Evolutionary conservation across 1,140 invertebrate genomes (phyloP), one percentile per base, ranked within the genome.

Genomic region (Notospermus geniculatus): DNA sequence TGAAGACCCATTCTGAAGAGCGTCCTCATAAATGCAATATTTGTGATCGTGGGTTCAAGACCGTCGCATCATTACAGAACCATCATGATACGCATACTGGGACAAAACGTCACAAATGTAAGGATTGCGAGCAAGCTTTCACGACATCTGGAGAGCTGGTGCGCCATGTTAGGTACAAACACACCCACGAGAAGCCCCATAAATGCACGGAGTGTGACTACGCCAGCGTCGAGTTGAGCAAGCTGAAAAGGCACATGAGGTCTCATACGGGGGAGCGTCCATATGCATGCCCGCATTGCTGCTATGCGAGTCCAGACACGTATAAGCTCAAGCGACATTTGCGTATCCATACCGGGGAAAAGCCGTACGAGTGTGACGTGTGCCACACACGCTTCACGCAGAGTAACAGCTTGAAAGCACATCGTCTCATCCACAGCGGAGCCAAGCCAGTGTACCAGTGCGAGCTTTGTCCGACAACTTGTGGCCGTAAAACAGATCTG

Each of bases 21-120:
- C 83, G 93, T 25, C 93, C 95, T 0, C 93, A 95, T 76, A 96
- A 95, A 76, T 98, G 93, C 79, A 89, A 88, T 52, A 91, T 97
- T 23, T 98, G 95, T 81, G 92, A 95, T 70, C 85, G 93, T 53
- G 93, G 93, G 5, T 98, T 98, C 75, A 98, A 97, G 82, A 95
- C 95, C 0, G 76, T 92, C 22, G 91, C 93, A 0, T 95, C 93
- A 0, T 81, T 98, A 27, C 90, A 95, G 70, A 98, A 97, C 79
- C 95, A 98, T 80, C 88, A 95, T 1, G 97, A 97, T 78, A 97
- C 93, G 61, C 95, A 98, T 78, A 95, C 94, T 28, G 95, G 95
- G 41, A 67, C 62, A 19, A 93, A 96, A 74, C 95, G 95, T 0
- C 93, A 97, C 81, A 86, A 89, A 43, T 98, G 95, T 83, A 95